Percentiles rank a stretch among this genome's conserved stretches.
Evolutionary conservation across 2,888 invertebrate genomes (phyloP).

Genomic region (Heliconius aoede): DNA sequence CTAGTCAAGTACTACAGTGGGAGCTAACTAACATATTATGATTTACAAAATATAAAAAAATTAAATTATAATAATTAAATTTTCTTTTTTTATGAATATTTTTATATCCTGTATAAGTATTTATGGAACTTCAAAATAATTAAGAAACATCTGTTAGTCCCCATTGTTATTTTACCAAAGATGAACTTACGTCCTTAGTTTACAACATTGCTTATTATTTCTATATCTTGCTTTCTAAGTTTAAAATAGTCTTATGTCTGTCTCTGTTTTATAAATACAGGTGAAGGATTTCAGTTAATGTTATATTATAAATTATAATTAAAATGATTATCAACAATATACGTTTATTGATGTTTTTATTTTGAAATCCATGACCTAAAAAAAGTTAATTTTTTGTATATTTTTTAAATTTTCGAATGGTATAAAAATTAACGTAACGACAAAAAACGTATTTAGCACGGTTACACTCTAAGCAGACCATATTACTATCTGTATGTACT

Average conservation of each 20-base stretch:
- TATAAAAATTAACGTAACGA: too few species aligned
- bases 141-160: conserved; percentile 24
- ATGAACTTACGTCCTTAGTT: conserved; percentile 40
- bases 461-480: too few species aligned
- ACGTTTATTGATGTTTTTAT: too few species aligned
- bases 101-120: neutral
- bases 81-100: neutral
- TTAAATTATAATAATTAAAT: neutral
- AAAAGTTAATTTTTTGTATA: too few species aligned
- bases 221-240: conserved; percentile 19
- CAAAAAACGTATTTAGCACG: too few species aligned
- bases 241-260: neutral
- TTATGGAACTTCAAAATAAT: neutral
- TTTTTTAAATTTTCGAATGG: too few species aligned
- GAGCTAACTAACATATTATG: conserved; percentile 35
- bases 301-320: conserved; percentile 11
- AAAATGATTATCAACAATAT: neutral
- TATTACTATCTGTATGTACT: conserved; percentile 22
- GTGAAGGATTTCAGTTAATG: neutral
- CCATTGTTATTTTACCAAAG: conserved; percentile 43
- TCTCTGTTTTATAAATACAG: neutral
- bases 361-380: too few species aligned
- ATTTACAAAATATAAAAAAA: neutral
- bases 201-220: conserved; percentile 15
- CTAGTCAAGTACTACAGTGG: conserved; percentile 43